A percentile compares a stretch with the other conserved stretches of the same genome.
phyloP scores from a whole-genome alignment of 2,888 invertebrate genomes.

The Dynastes tityus region DNA sequence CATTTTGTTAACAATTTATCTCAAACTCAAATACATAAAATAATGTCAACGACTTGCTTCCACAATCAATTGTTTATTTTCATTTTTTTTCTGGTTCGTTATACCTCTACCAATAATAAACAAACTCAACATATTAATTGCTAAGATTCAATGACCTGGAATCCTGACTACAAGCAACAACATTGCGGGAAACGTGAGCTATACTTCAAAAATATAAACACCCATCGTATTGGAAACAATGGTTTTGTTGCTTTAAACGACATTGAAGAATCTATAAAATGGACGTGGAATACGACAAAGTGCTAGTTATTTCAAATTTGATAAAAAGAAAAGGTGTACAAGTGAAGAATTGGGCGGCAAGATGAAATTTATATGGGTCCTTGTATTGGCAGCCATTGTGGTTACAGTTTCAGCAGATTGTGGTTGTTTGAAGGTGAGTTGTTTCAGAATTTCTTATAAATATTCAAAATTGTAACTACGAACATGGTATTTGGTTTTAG shows the following conservation, averaged over 20 bases:
- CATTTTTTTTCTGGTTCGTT: neutral
- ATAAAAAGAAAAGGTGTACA: neutral
- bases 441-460: neutral
- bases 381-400: conserved; percentile 56
- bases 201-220: neutral
- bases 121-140: neutral
- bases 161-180: conserved; percentile 15
- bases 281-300: neutral
- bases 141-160: neutral
- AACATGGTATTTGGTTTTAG: conserved; percentile 57
- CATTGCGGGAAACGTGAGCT: conserved; percentile 17
- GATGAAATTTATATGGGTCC: conserved; percentile 57
- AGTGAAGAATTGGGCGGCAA: conserved; percentile 18
- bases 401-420: conserved; percentile 62
- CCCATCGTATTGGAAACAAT: conserved; percentile 7
- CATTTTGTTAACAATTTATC: neutral
- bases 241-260: conserved; percentile 11
- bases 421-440: conserved; percentile 62
- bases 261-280: conserved; percentile 39
- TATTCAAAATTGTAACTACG: no score
- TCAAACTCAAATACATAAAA: neutral
- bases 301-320: neutral
- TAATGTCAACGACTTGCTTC: conserved; percentile 1
- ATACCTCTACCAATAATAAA: conserved; percentile 19
- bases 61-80: conserved; percentile 5